These are phyloP conservation scores for Enteromius unitaeniatus DNA, from an alignment of 2,797 vertebrate species.

Conservation along the genomic window DNA sequence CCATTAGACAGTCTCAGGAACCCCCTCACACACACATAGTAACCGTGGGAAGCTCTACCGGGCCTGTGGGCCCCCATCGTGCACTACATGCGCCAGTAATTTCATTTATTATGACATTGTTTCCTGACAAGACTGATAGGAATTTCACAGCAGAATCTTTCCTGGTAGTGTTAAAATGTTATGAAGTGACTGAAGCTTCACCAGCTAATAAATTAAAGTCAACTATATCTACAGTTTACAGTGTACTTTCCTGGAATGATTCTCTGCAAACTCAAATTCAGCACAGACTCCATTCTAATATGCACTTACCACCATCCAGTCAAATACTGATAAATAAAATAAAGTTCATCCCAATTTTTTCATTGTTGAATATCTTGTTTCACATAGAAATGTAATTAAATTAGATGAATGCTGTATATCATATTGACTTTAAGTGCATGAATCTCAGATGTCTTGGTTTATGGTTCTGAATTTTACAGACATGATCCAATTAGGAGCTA, in stretches of 20 bases:
- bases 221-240: background rate
- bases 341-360: background rate
- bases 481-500: background rate
- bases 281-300: background rate
- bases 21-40: background rate
- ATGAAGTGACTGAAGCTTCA: background rate
- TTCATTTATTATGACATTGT: background rate
- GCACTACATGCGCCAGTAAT: background rate
- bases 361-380: background rate
- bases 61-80: background rate
- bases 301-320: background rate
- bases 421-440: background rate
- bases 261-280: background rate
- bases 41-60: background rate
- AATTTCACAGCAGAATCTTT: background rate
- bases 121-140: background rate
- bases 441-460: background rate
- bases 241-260: background rate
- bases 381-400: background rate
- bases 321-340: background rate
- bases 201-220: background rate
- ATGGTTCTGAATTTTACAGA: background rate
- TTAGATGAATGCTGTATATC: slow-evolving; percentile 1
- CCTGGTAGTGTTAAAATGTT: background rate
- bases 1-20: slow-evolving; percentile 17